Base-by-base conservation (phyloP, 2,113 vertebrate genomes). In the Chionis minor region DNA sequence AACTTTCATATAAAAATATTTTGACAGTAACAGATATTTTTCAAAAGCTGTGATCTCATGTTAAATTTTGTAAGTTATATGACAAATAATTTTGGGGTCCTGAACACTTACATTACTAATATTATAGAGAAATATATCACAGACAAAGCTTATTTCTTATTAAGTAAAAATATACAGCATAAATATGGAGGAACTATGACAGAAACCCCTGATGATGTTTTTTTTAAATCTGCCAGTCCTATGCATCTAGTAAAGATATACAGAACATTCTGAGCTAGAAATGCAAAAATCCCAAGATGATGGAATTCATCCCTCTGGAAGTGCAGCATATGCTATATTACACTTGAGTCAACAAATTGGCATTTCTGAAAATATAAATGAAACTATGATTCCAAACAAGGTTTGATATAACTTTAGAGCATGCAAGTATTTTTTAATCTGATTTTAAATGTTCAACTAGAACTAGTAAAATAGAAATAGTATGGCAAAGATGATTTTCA, bases 301-400 rank as follows among this genome's bases (percentile, higher is more conserved):
- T 85, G n/a, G 49, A 94, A 91, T 87, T 75, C 42, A 77, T 92
- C 40, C 32, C 28, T 77, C 70, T 87, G 84, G 77, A 92, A 91
- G 20, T 51, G 55, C 49, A 96, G 38, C 89, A 96, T 85, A 92
- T 92, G 84, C n/a, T 93, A 52, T 75, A 79, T 30, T 81, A 78
- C 61, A 75, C 35, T 94, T 85, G 40, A 92, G 80, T 94, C 71
- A 94, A 94, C 86, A 92, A 88, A 93, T 49, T 91, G 80, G 75
- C 71, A 90, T 92, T 96, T 95, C 66, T 92, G 44, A 66, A 82
- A 92, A 82, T 30, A 88, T 8, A 85, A 54, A 95, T 86, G 71
- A 91, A 82, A 42, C 40, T 84, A 58, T 67, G 33, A 92, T 90
- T 90, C 52, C 49, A 77, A 95, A 54, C 62, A 90, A 85, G 67